Percentiles rank a stretch among this genome's conserved stretches.
Conservation (phyloP, 2,113 vertebrate species). For the Corythaeola cristata region DNA sequence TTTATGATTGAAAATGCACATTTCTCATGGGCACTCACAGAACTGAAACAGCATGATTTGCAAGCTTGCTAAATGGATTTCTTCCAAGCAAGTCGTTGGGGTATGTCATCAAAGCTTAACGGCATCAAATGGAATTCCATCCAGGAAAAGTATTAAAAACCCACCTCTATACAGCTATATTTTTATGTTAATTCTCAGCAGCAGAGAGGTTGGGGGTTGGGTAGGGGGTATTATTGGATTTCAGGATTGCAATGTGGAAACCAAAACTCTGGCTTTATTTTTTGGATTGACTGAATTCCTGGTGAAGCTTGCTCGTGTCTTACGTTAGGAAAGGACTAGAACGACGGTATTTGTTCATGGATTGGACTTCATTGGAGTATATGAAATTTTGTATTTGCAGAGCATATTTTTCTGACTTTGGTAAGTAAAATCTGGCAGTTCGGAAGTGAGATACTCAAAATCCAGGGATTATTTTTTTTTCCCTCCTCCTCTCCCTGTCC, state of each 20-base stretch:
- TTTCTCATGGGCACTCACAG: constrained; percentile 52
- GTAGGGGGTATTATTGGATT: neutral
- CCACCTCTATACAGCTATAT: neutral
- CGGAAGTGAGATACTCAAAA: neutral
- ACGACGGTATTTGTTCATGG: neutral
- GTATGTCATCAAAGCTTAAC: constrained; percentile 68
- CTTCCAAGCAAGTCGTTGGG: constrained; percentile 64
- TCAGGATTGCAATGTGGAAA: neutral
- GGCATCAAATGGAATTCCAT: constrained; percentile 62
- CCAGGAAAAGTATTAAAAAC: constrained; percentile 45
- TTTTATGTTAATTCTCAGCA: constrained; percentile 38
- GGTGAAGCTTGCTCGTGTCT: neutral
- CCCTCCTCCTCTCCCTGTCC: too few relatives aligned
- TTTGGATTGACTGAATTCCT: neutral
- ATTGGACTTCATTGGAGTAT: neutral
- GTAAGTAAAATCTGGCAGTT: neutral
- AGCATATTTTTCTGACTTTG: neutral
- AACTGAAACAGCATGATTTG: constrained; percentile 60
- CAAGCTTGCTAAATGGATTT: constrained; percentile 64
- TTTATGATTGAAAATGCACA: constrained; percentile 60
- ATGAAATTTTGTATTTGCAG: neutral
- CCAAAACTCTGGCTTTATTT: neutral
- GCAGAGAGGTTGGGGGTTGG: neutral
- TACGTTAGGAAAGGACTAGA: neutral
- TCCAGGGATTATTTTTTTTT: neutral